Evolutionary conservation across 2,797 vertebrate species (phyloP), one percentile per base, ranked within the genome.

Genomic region (Picus viridis): DNA sequence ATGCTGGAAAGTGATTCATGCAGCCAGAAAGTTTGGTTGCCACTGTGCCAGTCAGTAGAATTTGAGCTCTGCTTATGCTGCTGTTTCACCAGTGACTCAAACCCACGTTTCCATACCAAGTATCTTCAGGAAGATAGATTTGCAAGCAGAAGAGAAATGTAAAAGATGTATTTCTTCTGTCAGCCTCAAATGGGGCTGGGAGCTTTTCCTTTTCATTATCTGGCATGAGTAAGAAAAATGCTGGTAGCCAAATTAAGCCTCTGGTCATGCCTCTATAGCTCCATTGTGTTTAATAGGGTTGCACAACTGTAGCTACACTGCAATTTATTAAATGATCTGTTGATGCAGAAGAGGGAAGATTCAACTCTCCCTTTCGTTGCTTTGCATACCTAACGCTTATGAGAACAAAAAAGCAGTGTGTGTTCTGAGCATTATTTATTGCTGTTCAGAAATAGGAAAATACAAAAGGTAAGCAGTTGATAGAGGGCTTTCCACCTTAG

Each of bases 271-370:
- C 78, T 80, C 69, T 90, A 0, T 94, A 80, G 92, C 75, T 87
- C 80, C n/a, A 87, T 96, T 96, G 93, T 96, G 69, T 83, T 80
- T 91, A 94, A 85, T 54, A 72, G 49, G 47, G 62, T 96, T 96
- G 94, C 78, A 77, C 88, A 94, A 93, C 70, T 90, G 63, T 89
- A 93, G 53, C 73, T 80, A 69, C 72, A 23, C 57, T 94, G 93
- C 91, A 89, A 90, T 87, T 91, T 91, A 83, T 90, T 78, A 87
- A 87, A 68, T 83, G 73, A 89, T 74, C 72, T 87, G 71, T 80
- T 94, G 86, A 85, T 87, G 81, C 75, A 94, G 88, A 83, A 76
- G 89, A 69, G 82, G 77, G 69, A 84, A 74, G 71, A 90, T 89
- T 85, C 39, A 89, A 7, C 47, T 95, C 82, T 71, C 43, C 45